Base-by-base conservation (phyloP, 2,797 vertebrate genomes). In the Notolepis coatsorum region DNA sequence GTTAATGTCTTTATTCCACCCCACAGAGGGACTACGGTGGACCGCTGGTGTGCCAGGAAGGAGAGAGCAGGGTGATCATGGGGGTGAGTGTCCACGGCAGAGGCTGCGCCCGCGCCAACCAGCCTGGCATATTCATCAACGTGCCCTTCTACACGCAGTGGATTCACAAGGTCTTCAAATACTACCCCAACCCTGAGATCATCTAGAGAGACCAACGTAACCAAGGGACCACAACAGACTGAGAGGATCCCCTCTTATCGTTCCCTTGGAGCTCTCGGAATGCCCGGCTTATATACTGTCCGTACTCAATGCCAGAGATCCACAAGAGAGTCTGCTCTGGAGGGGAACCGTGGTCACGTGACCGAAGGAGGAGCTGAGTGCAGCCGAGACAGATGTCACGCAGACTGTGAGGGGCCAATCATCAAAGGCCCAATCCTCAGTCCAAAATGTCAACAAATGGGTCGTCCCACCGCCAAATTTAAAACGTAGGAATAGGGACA, bases 1-100 rank as follows among this genome's bases (percentile, higher is more conserved):
- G n/a, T n/a, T n/a, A n/a, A n/a, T 12, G 6, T 67, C 13, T 49
- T 49, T 43, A 5, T 80, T 38, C 68, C 30, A 39, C 21, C 61
- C 79, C 73, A 49, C 83, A 99, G 97, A 77, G 95, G 71, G 98
- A 99, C 91, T 99, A 98, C 7, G 98, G 98, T 1, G 97, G 98
- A 48, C 97, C 98, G 6, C 89, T 99, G 51, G 92, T 99, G 63
- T 99, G 97, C 79, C 95, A 96, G 79, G 96, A 98, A 18, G 94
- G 96, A 21, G 94, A 94, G 46, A 93, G 94, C 84, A 95, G 90
- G 83, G 94, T 98, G 49, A 93, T 99, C 15, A 90, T 95, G 39
- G 98, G 98, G 9, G 95, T 99, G 39, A 99, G 98, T 37, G 92
- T 99, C 67, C 97, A 96, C 17, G 96, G 97, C 47, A 91, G 97